Evolutionary conservation across 1,140 invertebrate species (phyloP), one percentile per base, ranked within the genome.

Genomic region (Tachypleus tridentatus): DNA sequence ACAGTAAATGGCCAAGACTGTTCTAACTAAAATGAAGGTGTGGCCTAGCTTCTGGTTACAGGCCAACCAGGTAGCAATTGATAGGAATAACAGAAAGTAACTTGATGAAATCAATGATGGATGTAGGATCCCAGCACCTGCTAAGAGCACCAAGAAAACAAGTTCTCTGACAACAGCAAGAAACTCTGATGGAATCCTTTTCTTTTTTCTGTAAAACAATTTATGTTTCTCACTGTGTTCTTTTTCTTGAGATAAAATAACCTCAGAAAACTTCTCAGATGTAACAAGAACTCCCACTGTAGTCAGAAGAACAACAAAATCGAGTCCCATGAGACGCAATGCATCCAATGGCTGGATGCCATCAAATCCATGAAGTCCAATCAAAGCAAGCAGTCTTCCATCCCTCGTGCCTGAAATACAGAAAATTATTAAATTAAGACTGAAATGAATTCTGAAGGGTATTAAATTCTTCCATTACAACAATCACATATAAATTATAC

Each of bases 11-110:
- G 91, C 84, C 7, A 93, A 71, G 29, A 76, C 62, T 48, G 77
- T 68, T 57, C 77, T 72, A 48, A 73, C 62, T 48, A 74, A 68
- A 4, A 71, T 87, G 74, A 93, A 96, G 3, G 82, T 84, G 64
- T 82, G 81, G 57, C 88, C 84, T 65, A 85, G 71, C 54, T 73
- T 65, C 52, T 75, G 84, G 73, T 88, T 88, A 71, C 87, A 86
- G 11, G 90, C 85, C 89, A 93, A 93, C 79, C 89, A 91, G 0
- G 93, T 95, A 10, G 88, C 86, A 5, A 88, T 82, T 49, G 82
- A 82, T 70, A 97, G 78, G 75, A 97, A 97, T 10, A 87, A 69
- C 4, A 79, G 49, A 68, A 80, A 78, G 63, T 80, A 80, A 29
- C 78, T 66, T n/a, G 77, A 70, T 57, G 75, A 74, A 5, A 77